Evolutionary conservation across 2,113 vertebrate genomes (phyloP).

Genomic region (Deroptyus accipitrinus): DNA sequence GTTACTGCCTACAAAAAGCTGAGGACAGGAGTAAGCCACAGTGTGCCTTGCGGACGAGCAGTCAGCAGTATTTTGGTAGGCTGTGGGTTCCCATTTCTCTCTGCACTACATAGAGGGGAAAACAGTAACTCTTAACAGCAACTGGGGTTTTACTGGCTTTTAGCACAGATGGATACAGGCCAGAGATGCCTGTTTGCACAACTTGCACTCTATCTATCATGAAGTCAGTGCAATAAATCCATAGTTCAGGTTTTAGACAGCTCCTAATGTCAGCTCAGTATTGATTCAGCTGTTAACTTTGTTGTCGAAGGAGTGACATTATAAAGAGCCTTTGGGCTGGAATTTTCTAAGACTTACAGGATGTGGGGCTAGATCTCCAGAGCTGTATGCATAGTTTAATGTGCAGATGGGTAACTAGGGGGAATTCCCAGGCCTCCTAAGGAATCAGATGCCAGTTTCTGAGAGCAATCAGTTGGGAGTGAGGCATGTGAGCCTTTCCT

Average conservation of each 20-base stretch:
- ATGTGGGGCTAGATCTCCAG: background rate
- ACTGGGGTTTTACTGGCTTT: background rate
- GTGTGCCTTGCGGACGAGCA: background rate
- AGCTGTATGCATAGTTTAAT: background rate
- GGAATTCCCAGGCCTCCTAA: background rate
- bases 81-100: background rate
- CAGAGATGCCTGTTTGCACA: background rate
- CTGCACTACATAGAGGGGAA: rapidly evolving
- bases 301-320: background rate
- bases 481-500: background rate
- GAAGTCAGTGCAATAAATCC: background rate
- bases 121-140: background rate
- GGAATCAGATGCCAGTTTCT: background rate
- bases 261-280: background rate
- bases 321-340: background rate
- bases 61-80: background rate
- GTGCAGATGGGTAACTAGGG: background rate
- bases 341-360: background rate
- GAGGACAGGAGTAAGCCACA: background rate
- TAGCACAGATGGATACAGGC: background rate
- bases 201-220: background rate
- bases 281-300: slow-evolving; percentile 5
- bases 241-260: background rate
- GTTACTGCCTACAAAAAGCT: background rate
- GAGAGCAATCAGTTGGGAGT: background rate